Conservation (phyloP, 2,888 invertebrate species). For the Chaitophorus viminalis region DNA sequence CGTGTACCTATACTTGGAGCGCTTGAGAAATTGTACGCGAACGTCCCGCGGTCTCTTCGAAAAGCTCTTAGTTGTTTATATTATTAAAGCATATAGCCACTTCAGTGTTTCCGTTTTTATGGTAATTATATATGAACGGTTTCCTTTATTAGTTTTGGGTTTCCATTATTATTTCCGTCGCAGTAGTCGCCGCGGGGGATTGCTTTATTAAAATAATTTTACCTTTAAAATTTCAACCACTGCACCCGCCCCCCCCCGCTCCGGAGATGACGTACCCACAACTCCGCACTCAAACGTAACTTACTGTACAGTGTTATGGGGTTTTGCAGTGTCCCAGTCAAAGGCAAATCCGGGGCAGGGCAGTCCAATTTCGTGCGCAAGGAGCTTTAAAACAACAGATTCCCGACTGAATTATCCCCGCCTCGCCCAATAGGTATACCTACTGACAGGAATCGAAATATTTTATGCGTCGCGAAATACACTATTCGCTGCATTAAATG, state of each 20-base stretch:
- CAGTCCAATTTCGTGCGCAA: no score
- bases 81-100: not conserved
- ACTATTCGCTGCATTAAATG: no score
- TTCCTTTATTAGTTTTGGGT: slow-evolving; percentile 35
- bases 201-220: slow-evolving; percentile 36
- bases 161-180: slow-evolving; percentile 8
- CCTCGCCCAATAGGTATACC: no score
- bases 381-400: no score
- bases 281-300: no score
- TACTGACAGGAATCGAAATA: no score
- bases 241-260: not conserved
- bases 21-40: not conserved
- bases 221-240: not conserved
- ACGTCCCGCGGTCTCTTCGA: not conserved
- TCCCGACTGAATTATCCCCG: no score
- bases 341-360: no score
- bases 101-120: not conserved
- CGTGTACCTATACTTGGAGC: not conserved
- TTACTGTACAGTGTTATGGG: no score
- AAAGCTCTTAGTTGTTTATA: slow-evolving; percentile 7
- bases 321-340: no score
- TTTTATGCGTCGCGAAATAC: no score
- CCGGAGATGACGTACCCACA: not conserved
- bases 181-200: slow-evolving; percentile 2
- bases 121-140: slow-evolving; percentile 29